phyloP scores from a whole-genome alignment of 2,113 vertebrate species.

The Corvus cornix region DNA sequence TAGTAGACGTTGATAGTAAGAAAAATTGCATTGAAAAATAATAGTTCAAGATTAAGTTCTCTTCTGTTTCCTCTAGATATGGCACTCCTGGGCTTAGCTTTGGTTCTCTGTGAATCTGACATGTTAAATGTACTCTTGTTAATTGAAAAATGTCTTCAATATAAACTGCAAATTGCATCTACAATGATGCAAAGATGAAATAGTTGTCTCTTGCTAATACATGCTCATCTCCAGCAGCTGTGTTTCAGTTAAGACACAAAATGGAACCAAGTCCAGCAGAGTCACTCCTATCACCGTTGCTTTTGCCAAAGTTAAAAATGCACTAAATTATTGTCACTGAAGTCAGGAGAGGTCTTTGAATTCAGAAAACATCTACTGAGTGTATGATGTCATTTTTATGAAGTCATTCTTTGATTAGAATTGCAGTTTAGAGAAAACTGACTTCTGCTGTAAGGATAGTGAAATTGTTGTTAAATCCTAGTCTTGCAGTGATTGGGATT shows the following conservation, averaged over 20 bases:
- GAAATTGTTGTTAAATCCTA: conserved; percentile 15
- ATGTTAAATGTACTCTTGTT: neutral
- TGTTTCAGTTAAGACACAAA: neutral
- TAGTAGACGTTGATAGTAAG: neutral
- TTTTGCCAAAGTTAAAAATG: neutral
- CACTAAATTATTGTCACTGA: neutral
- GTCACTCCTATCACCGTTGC: neutral
- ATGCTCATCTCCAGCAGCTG: neutral
- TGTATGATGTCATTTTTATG: neutral
- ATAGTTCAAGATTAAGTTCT: neutral
- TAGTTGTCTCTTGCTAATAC: neutral
- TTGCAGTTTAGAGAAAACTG: neutral
- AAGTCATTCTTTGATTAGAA: conserved; percentile 4
- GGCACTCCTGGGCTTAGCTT: neutral
- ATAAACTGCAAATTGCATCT: neutral
- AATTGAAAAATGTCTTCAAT: neutral
- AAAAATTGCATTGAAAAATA: neutral
- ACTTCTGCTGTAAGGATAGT: neutral
- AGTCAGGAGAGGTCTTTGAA: neutral
- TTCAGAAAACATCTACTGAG: neutral
- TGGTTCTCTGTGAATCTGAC: neutral
- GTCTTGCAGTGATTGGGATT: neutral
- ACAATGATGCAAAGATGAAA: neutral
- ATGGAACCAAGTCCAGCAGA: neutral
- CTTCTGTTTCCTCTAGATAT: neutral